Evolutionary conservation across 2,113 vertebrate species (phyloP), one percentile per base, ranked within the genome.

Genomic region (Hypanus sabinus): DNA sequence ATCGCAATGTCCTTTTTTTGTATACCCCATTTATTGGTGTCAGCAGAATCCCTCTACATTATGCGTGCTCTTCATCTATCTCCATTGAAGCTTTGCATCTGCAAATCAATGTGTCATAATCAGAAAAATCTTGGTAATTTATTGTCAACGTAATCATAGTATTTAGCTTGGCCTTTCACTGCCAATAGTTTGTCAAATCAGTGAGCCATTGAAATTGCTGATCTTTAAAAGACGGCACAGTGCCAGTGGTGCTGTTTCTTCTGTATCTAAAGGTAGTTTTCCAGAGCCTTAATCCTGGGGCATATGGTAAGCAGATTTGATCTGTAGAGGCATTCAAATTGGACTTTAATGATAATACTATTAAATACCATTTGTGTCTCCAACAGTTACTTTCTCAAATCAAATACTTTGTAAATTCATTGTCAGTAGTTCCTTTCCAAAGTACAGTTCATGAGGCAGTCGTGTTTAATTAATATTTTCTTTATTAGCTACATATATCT

Each of bases 181-280:
- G 65, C 88, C 33, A 36, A 92, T 33, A 92, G 68, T 36, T 92
- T 92, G 88, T 92, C 65, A 92, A 70, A 70, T 68, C 70, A 38
- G 33, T 70, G 33, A 73, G 30, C 33, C 20, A 71, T 46, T 38
- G 11, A 33, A 90, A 33, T 90, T 14, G 30, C 62, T n/a, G 60
- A 65, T 90, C 3, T 60, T 60, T 20, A 85, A 85, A 81, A 46
- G 38, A 38, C 30, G 81, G 55, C 81, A 68, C 20, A 38, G 9
- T 93, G 91, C 38, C n/a, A 92, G 36, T 38, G 24, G 24, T 73
- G 0, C 20, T 36, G 46, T 38, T 55, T 22, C 91, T 90, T 46
- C 24, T 55, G 46, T 75, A 36, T 73, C 73, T 93, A 93, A 93
- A 73, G 22, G 73, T 92, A 71, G 33, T 55, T 38, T 55, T 73